Evolutionary conservation across 2,888 invertebrate genomes (phyloP), one percentile per base, ranked within the genome.

Genomic region (Apamea sordens): DNA sequence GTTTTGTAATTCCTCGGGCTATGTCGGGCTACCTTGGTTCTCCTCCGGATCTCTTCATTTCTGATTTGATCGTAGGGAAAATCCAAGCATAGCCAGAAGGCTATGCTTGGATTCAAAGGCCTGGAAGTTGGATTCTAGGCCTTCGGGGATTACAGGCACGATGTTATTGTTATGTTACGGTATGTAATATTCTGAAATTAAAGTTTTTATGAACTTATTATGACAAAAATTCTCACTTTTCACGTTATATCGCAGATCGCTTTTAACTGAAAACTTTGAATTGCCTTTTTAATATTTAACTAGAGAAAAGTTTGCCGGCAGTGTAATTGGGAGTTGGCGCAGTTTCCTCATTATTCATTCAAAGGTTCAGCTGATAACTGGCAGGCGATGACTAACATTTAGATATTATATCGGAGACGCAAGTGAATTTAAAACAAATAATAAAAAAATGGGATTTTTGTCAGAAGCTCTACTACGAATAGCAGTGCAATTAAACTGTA

Each of bases 231-330:
- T 53, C 3, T 41, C 32, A 5, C 5, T 56, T 67, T 44, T 70
- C 24, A 41, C 53, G 6, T 47, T 44, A 69, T 59, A 69, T 63
- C 36, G 36, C 15, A n/a, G 63, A 64, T 50, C 13, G 50, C 41
- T 61, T 53, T 79, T 44, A 79, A 59, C 71, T 44, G 32, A 24
- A 61, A 85, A 85, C 64, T 83, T 85, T 73, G 44, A 63, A 73
- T 81, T 73, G 61, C 53, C 81, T 56, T 85, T 85, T 83, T 76
- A 83, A 76, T 85, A 81, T 76, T 85, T 77, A 69, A 86, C 53
- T 76, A 68, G 77, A 61, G 56, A 70, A 50, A 80, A 86, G 64
- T 86, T 86, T 64, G 65, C 28, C 65, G 21, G 61, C 65, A 47
- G n/a, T 75, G 47, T 75, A 77, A 77, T 77, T 77, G 71, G 56